phyloP scores from a whole-genome alignment of 2,888 invertebrate species.

The Torymus auratus region DNA sequence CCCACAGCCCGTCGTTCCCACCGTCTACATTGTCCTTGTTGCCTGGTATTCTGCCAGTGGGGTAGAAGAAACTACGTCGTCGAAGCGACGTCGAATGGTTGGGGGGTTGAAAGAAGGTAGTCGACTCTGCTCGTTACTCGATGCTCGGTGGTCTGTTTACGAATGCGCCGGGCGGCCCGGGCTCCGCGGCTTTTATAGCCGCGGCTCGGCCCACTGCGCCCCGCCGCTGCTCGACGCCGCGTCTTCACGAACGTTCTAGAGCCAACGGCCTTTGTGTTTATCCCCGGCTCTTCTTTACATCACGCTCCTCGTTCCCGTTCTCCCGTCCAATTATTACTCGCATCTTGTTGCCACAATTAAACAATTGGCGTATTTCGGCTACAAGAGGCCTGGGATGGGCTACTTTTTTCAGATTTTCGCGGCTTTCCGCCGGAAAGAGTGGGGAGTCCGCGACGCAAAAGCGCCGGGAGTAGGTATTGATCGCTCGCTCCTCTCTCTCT shows the following conservation, averaged over 20 bases:
- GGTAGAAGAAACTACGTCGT: conserved; percentile 62
- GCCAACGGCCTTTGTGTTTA: conserved; percentile 57
- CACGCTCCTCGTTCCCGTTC: too few species aligned
- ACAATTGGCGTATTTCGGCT: too few species aligned
- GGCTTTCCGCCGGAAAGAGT: too few species aligned
- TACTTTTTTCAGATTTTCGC: too few species aligned
- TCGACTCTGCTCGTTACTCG: conserved; percentile 61
- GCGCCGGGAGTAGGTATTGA: conserved; percentile 10
- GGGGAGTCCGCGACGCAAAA: not conserved
- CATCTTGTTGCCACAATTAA: too few species aligned
- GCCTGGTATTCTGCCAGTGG: conserved; percentile 43
- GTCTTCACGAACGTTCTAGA: conserved; percentile 48
- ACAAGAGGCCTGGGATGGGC: too few species aligned
- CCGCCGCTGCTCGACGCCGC: conserved; percentile 38
- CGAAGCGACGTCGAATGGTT: conserved; percentile 60
- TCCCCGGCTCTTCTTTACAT: too few species aligned
- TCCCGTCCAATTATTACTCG: too few species aligned
- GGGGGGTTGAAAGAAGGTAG: conserved; percentile 49
- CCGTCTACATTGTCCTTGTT: conserved; percentile 72
- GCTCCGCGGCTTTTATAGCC: conserved; percentile 70
- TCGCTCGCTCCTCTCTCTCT: too few species aligned
- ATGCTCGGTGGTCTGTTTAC: conserved; percentile 69
- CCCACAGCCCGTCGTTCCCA: conserved; percentile 66
- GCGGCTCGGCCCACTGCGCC: conserved; percentile 56
- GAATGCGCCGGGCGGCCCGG: conserved; percentile 69